Conservation (phyloP, 2,888 invertebrate species). For the Serripes groenlandicus region DNA sequence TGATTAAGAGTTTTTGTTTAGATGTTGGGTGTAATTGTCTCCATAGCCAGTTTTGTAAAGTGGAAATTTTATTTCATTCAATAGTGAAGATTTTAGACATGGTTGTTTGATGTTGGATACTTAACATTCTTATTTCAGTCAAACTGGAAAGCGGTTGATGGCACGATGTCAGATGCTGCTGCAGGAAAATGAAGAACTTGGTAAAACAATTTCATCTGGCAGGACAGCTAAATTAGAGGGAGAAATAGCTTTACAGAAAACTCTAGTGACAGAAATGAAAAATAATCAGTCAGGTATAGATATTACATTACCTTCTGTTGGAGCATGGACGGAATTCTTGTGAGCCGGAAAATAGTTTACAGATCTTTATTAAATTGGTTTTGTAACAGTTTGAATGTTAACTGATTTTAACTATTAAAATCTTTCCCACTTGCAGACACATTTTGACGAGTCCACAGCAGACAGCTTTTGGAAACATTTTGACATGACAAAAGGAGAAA, state of each 20-base stretch:
- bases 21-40: background rate
- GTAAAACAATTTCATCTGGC: conserved; percentile 97
- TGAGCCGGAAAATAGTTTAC: too few species aligned
- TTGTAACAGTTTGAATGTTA: too few species aligned
- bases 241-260: conserved; percentile 97
- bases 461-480: too few species aligned
- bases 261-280: conserved; percentile 98
- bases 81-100: background rate
- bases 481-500: too few species aligned
- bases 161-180: conserved; percentile 97
- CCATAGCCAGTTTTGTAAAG: background rate
- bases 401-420: too few species aligned
- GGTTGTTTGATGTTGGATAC: background rate
- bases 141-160: conserved; percentile 99
- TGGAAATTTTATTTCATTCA: background rate
- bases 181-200: conserved; percentile 99
- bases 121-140: conserved; percentile 88
- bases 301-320: too few species aligned
- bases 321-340: too few species aligned
- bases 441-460: too few species aligned
- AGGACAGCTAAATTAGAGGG: conserved; percentile 97
- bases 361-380: too few species aligned
- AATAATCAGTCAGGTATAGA: conserved; percentile 96
- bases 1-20: too few species aligned
- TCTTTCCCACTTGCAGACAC: too few species aligned